Conservation (phyloP, 2,797 vertebrate species). For the Vipera latastei region DNA sequence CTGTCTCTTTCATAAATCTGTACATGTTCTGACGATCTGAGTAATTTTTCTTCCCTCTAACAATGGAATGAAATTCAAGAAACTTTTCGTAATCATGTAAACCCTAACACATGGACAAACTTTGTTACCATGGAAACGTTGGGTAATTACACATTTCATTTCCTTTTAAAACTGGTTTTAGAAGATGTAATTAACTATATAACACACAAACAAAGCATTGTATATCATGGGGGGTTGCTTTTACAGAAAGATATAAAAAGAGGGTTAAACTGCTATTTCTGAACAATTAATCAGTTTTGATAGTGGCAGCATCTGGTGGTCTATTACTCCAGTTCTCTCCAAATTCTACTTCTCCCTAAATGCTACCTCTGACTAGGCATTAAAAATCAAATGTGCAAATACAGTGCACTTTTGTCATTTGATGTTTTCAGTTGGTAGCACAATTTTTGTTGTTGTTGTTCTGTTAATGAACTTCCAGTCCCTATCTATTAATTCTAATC, state of each 20-base stretch:
- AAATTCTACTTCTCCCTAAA: conserved; percentile 69
- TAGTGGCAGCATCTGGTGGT: conserved; percentile 61
- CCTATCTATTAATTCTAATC: conserved; percentile 34
- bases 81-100: conserved; percentile 61
- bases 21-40: conserved; percentile 50
- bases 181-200: conserved; percentile 70
- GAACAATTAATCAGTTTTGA: conserved; percentile 59
- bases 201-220: conserved; percentile 63
- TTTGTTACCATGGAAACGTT: conserved; percentile 66
- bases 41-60: conserved; percentile 51
- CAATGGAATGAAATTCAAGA: conserved; percentile 57
- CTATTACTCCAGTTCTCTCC: conserved; percentile 67
- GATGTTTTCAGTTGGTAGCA: conserved; percentile 6
- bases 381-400: conserved; percentile 50
- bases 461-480: neutral
- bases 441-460: conserved; percentile 19
- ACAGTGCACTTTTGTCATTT: conserved; percentile 38
- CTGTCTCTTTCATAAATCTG: conserved; percentile 55
- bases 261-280: conserved; percentile 61
- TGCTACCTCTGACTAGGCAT: conserved; percentile 57
- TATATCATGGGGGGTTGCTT: conserved; percentile 54
- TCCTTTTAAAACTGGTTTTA: conserved; percentile 68
- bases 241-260: conserved; percentile 61
- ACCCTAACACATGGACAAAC: conserved; percentile 60
- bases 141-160: conserved; percentile 72